These are phyloP conservation scores for Elachura formosa DNA, from an alignment of 2,113 vertebrate species.

Conservation along the genomic window DNA sequence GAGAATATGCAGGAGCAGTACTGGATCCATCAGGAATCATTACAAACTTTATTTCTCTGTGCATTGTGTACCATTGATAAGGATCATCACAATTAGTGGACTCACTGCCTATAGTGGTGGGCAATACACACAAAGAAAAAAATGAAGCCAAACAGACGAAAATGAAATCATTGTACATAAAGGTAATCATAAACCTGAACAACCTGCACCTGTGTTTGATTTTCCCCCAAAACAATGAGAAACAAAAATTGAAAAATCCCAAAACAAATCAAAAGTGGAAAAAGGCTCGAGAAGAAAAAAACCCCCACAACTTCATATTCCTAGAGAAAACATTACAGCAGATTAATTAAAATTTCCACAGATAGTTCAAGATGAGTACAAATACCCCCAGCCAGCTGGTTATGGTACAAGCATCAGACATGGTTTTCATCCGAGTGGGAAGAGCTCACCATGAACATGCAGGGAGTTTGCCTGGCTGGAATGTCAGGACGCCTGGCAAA, in stretches of 20 bases:
- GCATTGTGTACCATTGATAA: slow-evolving; percentile 75
- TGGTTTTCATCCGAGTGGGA: neutral
- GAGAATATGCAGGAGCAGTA: slow-evolving; percentile 68
- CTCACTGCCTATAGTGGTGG: slow-evolving; percentile 70
- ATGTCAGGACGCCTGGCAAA: neutral
- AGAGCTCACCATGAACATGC: neutral
- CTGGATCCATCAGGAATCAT: slow-evolving; percentile 69
- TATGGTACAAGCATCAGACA: neutral
- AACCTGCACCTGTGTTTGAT: slow-evolving; percentile 44
- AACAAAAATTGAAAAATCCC: slow-evolving; percentile 29
- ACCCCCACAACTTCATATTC: neutral
- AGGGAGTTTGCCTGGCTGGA: neutral
- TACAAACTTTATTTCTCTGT: slow-evolving; percentile 79
- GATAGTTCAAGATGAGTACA: slow-evolving; percentile 37
- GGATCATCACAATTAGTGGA: slow-evolving; percentile 71
- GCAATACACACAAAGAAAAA: slow-evolving; percentile 74
- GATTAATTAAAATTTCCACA: slow-evolving; percentile 39
- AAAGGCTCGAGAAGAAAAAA: neutral
- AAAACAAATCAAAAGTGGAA: slow-evolving; percentile 41
- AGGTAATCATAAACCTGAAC: slow-evolving; percentile 59
- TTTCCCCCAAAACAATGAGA: neutral
- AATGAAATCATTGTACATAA: slow-evolving; percentile 71
- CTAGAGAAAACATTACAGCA: slow-evolving; percentile 32
- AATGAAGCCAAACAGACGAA: slow-evolving; percentile 68
- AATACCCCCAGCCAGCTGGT: neutral